A percentile compares a stretch with the other conserved stretches of the same genome.
These are phyloP conservation scores for Solenodon paradoxus DNA, from an alignment of 2,113 vertebrate genomes.

Conservation along the genomic window DNA sequence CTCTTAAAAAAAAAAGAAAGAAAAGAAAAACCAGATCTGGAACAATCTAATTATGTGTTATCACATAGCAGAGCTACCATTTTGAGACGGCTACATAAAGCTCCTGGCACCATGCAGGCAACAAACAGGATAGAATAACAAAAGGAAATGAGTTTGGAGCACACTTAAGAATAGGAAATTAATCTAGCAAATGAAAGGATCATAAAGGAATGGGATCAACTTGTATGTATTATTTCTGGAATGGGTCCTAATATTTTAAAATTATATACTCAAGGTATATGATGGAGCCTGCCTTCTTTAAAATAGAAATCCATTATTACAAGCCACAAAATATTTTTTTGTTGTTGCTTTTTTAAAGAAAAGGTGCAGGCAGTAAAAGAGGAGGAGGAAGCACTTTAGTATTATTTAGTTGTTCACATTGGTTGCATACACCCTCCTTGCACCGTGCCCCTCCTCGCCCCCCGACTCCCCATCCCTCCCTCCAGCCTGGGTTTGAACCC, in stretches of 20 bases:
- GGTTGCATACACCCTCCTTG: too few relatives aligned
- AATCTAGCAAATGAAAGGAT: not conserved
- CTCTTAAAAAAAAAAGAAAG: too few relatives aligned
- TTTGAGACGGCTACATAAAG: not conserved
- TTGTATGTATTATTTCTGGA: not conserved
- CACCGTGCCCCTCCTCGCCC: too few relatives aligned
- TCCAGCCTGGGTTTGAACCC: too few relatives aligned
- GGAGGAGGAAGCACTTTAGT: too few relatives aligned
- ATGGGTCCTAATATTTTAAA: constrained; percentile 5
- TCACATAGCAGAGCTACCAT: not conserved
- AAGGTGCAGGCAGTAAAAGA: too few relatives aligned
- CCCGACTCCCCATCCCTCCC: too few relatives aligned
- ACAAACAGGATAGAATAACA: not conserved
- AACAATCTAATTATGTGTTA: not conserved
- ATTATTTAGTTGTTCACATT: too few relatives aligned
- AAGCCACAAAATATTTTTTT: not conserved
- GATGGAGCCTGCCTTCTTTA: not conserved
- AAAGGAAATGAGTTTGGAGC: not conserved
- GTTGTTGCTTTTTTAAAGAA: too few relatives aligned
- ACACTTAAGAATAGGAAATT: not conserved
- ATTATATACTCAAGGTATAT: not conserved
- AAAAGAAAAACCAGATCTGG: not conserved
- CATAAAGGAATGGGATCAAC: not conserved
- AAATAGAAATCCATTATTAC: not conserved
- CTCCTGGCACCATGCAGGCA: not conserved